A percentile compares a stretch with the other conserved stretches of the same genome.
Evolutionary conservation across 1,140 invertebrate species (phyloP).

Genomic region (Wiebesia pumilae): DNA sequence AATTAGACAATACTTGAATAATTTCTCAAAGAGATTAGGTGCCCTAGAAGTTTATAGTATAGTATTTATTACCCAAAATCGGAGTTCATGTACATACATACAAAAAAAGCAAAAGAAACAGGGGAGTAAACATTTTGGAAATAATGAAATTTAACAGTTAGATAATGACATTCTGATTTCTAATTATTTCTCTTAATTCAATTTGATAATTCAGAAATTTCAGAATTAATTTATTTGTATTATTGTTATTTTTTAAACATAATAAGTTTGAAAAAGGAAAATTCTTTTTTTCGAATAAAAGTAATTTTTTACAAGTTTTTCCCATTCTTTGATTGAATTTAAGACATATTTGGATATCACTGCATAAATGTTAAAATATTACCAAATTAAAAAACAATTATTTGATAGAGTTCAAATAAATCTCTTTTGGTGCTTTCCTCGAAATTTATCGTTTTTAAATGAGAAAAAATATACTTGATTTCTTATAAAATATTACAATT

Average conservation of each 20-base stretch:
- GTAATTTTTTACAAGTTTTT: too few relatives aligned
- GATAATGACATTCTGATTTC: not conserved
- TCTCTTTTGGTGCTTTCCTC: not conserved
- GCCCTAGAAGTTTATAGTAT: not conserved
- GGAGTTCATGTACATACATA: conserved; percentile 45
- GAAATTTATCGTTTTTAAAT: not conserved
- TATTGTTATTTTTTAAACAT: too few relatives aligned
- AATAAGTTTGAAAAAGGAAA: too few relatives aligned
- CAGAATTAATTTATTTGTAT: too few relatives aligned
- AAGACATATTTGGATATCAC: not conserved
- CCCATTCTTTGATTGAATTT: not conserved
- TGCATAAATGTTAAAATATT: not conserved
- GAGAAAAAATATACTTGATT: too few relatives aligned
- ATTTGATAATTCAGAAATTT: too few relatives aligned
- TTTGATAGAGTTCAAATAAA: not conserved
- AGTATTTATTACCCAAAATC: conserved; percentile 64
- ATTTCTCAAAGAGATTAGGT: conserved; percentile 64
- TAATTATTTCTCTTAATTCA: too few relatives aligned
- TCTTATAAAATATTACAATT: not conserved
- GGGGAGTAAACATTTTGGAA: not conserved
- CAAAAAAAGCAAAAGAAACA: not conserved
- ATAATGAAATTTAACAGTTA: too few relatives aligned
- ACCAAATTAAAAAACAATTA: not conserved
- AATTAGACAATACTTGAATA: conserved; percentile 62
- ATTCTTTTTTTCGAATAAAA: too few relatives aligned